These are phyloP conservation scores for Protobothrops flavoviridis DNA, from an alignment of 2,113 vertebrate genomes.

Conservation along the genomic window DNA sequence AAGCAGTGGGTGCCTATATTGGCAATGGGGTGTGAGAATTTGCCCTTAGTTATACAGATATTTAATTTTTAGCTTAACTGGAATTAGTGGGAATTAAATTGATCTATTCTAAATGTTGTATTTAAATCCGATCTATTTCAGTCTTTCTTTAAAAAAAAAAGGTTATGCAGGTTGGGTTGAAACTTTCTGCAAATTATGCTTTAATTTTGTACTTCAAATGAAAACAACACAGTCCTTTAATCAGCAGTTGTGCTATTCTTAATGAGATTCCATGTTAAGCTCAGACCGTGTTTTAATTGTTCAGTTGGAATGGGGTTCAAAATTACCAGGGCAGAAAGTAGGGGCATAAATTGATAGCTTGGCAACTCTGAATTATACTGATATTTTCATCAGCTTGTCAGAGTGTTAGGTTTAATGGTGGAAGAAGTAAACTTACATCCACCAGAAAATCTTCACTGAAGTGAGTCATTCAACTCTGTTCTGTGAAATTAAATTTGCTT, in stretches of 20 bases:
- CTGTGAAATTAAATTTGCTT: conserved; percentile 12
- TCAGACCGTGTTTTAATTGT: background rate
- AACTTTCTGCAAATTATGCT: background rate
- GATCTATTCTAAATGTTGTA: background rate
- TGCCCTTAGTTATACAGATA: background rate
- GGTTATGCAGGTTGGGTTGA: background rate
- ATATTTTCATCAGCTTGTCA: background rate
- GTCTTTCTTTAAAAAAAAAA: background rate
- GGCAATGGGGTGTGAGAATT: background rate
- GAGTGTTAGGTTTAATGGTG: background rate
- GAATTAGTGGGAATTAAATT: background rate
- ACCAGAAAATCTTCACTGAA: background rate
- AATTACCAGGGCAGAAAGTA: background rate
- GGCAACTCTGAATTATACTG: background rate
- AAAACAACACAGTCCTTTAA: background rate
- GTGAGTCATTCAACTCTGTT: background rate
- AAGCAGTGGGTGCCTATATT: background rate
- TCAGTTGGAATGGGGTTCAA: background rate
- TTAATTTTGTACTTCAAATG: background rate
- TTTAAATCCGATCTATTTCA: background rate
- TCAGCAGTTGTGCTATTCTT: background rate
- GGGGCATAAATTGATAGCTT: background rate
- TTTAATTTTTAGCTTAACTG: background rate
- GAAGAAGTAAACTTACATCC: background rate
- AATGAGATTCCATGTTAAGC: conserved; percentile 3